Conservation (phyloP, 2,888 invertebrate species). For the Cinara cedri region DNA sequence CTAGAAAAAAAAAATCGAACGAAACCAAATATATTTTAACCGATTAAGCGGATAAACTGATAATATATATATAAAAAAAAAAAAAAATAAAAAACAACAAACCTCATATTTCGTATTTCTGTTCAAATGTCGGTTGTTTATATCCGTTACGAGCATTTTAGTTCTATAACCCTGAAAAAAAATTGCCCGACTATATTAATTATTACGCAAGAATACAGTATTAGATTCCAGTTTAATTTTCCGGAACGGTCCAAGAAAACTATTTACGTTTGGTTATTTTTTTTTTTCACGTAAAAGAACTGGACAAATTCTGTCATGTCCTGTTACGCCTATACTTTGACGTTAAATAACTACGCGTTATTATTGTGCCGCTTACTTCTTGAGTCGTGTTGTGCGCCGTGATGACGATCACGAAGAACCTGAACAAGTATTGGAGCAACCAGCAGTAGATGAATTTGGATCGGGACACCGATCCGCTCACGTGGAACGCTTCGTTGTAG, state of each 20-base stretch:
- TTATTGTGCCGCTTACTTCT: conserved; percentile 16
- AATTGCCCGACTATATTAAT: too few species aligned
- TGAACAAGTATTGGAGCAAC: conserved; percentile 29
- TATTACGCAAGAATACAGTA: too few species aligned
- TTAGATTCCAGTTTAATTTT: too few species aligned
- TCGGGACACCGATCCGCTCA: not conserved
- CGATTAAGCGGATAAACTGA: not conserved
- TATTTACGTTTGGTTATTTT: too few species aligned
- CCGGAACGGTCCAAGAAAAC: too few species aligned
- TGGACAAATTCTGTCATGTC: too few species aligned
- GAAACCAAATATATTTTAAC: not conserved
- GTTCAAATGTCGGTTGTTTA: conserved; percentile 58
- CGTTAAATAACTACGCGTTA: too few species aligned
- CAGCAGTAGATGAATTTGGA: conserved; percentile 28
- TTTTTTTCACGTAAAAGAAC: too few species aligned
- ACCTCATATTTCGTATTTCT: conserved; percentile 59
- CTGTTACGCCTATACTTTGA: too few species aligned
- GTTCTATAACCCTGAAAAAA: conserved; percentile 59
- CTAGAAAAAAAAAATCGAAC: conserved; percentile 59
- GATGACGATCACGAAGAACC: conserved; percentile 32
- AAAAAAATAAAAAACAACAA: not conserved
- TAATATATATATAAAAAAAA: too few species aligned
- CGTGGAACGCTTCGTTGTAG: conserved; percentile 56
- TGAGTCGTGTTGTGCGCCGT: conserved; percentile 37
- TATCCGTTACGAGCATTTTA: conserved; percentile 57